A percentile compares a stretch with the other conserved stretches of the same genome.
phyloP scores from a whole-genome alignment of 2,888 invertebrate genomes.

The Macaria liturata region DNA sequence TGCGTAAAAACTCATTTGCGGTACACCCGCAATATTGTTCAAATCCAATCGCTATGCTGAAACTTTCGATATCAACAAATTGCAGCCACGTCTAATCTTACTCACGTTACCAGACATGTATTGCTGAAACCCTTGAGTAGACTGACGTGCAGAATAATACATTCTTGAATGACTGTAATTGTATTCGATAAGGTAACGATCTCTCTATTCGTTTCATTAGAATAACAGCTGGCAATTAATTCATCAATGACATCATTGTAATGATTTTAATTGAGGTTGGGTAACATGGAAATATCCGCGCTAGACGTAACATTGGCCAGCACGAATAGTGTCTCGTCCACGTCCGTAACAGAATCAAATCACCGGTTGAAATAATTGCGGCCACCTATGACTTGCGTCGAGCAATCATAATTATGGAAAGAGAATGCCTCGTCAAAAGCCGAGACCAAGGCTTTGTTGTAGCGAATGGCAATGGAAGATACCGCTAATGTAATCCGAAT shows the following conservation, averaged over 20 bases:
- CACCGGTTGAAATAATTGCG: too few species aligned
- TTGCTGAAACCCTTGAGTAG: neutral
- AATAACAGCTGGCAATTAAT: slow-evolving; percentile 18
- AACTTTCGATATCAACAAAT: slow-evolving; percentile 43
- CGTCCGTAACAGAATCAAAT: too few species aligned
- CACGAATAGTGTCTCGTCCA: neutral
- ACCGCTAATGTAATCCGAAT: slow-evolving; percentile 61
- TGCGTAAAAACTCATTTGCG: slow-evolving; percentile 33
- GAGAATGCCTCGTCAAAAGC: slow-evolving; percentile 65
- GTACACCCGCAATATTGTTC: too few species aligned
- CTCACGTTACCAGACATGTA: neutral
- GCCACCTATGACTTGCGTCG: neutral
- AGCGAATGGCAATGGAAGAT: slow-evolving; percentile 62
- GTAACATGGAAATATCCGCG: slow-evolving; percentile 10
- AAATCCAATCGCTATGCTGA: too few species aligned
- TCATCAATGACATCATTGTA: slow-evolving; percentile 21
- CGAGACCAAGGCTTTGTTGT: slow-evolving; percentile 70
- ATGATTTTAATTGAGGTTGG: slow-evolving; percentile 29
- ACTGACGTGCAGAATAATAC: slow-evolving; percentile 23
- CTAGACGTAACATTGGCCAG: slow-evolving; percentile 7
- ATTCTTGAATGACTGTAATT: slow-evolving; percentile 25
- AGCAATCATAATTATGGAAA: slow-evolving; percentile 53
- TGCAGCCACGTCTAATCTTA: slow-evolving; percentile 6
- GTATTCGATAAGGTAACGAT: slow-evolving; percentile 14
- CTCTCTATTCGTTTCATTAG: slow-evolving; percentile 16